Evolutionary conservation across 1,140 invertebrate species (phyloP).

Genomic region (Drosophila mojavensis): DNA sequence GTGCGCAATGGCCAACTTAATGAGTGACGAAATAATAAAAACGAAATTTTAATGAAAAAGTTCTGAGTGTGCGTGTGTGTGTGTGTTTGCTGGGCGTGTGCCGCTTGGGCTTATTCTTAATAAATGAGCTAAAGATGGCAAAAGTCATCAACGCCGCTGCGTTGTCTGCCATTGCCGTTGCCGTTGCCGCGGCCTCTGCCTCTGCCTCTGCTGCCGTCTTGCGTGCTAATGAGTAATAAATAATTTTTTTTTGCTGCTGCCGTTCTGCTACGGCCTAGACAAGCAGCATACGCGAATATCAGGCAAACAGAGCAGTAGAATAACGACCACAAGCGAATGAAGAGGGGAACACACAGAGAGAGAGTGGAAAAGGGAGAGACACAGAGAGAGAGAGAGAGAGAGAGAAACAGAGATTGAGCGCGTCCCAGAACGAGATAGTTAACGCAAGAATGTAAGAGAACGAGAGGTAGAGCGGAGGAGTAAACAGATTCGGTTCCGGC

Average conservation of each 20-base stretch:
- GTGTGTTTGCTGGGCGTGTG: slow-evolving; percentile 22
- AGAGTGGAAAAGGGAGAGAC: slow-evolving; percentile 6
- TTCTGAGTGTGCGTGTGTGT: slow-evolving; percentile 37
- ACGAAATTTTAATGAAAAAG: slow-evolving; percentile 79
- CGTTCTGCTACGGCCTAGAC: slow-evolving; percentile 53
- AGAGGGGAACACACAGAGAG: neutral
- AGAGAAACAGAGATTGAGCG: slow-evolving; percentile 1
- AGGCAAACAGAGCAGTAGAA: slow-evolving; percentile 64
- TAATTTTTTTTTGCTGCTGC: slow-evolving; percentile 26
- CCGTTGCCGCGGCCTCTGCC: neutral
- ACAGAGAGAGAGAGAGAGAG: neutral
- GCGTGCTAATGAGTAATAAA: slow-evolving; percentile 84
- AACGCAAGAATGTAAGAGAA: neutral
- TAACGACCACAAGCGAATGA: slow-evolving; percentile 17
- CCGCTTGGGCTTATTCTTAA: slow-evolving; percentile 56
- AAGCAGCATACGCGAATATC: slow-evolving; percentile 61
- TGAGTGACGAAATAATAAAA: slow-evolving; percentile 65
- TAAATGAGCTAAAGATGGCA: slow-evolving; percentile 71
- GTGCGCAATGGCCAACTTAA: slow-evolving; percentile 44
- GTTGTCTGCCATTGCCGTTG: neutral
- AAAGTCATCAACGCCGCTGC: slow-evolving; percentile 52
- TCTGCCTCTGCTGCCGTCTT: slow-evolving; percentile 40
- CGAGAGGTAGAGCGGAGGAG: slow-evolving; percentile 3
- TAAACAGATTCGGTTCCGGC: slow-evolving; percentile 57
- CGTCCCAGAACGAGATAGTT: slow-evolving; percentile 1